phyloP scores from a whole-genome alignment of 2,888 invertebrate species.

The Macrosiphum euphorbiae region DNA sequence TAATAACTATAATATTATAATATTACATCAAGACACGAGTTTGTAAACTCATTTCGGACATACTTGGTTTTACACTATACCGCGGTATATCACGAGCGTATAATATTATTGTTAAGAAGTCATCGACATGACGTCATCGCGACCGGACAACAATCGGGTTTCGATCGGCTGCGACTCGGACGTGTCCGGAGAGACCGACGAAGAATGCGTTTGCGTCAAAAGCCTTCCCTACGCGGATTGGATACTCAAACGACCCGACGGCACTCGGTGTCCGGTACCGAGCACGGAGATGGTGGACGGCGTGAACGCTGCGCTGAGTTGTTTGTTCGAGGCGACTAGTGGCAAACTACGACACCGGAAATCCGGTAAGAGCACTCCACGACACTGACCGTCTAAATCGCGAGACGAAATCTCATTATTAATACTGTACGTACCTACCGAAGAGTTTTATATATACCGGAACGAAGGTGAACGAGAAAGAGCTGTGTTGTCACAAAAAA shows the following conservation, averaged over 20 bases:
- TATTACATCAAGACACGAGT: not conserved
- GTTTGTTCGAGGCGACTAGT: not conserved
- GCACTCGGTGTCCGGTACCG: not conserved
- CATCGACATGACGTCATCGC: not conserved
- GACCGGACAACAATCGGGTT: not conserved
- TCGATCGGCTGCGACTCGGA: not conserved
- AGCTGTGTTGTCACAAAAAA: not conserved
- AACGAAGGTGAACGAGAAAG: not conserved
- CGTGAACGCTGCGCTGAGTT: not conserved
- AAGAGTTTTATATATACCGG: not conserved
- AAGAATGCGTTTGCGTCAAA: not conserved
- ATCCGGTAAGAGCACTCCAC: not conserved
- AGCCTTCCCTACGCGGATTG: not conserved
- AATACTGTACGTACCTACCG: not conserved
- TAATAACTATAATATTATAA: not conserved
- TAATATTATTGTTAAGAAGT: not conserved
- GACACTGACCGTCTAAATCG: not conserved
- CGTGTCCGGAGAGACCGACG: not conserved
- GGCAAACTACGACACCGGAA: not conserved
- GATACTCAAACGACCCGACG: slow-evolving; percentile 7
- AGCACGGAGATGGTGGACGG: slow-evolving; percentile 27
- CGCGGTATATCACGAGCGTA: not conserved
- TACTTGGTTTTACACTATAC: not conserved
- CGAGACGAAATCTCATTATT: not conserved
- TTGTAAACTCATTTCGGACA: not conserved